Conservation (phyloP, 2,797 vertebrate genomes). For the Acanthurus tractus region DNA sequence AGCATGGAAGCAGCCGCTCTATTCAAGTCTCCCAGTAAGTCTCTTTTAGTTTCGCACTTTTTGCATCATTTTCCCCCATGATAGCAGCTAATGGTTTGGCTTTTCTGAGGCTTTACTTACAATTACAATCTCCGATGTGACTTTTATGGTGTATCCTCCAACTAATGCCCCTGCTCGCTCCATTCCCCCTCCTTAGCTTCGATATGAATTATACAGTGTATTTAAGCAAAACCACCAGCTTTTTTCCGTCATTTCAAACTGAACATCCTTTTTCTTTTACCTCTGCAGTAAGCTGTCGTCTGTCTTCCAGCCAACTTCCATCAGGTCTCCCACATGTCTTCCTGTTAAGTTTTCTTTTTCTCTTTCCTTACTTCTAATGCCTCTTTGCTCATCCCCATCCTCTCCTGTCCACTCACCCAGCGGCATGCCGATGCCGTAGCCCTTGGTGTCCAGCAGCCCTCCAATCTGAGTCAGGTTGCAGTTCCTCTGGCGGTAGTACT, state of each 20-base stretch:
- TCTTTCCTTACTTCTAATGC: background rate
- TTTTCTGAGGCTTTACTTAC: conserved; percentile 61
- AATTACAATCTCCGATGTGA: conserved; percentile 51
- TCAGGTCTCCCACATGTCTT: conserved; percentile 1
- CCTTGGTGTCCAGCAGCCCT: conserved; percentile 99
- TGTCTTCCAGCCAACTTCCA: conserved; percentile 3
- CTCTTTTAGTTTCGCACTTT: conserved; percentile 57
- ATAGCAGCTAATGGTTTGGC: conserved; percentile 54
- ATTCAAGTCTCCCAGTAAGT: conserved; percentile 34
- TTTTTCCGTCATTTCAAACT: conserved; percentile 39
- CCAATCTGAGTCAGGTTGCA: conserved; percentile 99
- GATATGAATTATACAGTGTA: conserved; percentile 46
- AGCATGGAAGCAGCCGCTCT: conserved; percentile 35
- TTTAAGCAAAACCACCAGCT: conserved; percentile 35
- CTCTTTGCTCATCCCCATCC: too few relatives aligned
- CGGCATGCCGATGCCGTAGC: conserved; percentile 99
- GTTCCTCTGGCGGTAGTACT: conserved; percentile 96
- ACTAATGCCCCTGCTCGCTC: conserved; percentile 52
- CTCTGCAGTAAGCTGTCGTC: conserved; percentile 16
- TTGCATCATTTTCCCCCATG: conserved; percentile 60
- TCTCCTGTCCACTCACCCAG: conserved; percentile 88
- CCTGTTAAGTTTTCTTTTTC: background rate
- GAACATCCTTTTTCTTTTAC: conserved; percentile 6
- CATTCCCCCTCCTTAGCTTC: conserved; percentile 31
- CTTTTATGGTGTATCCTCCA: conserved; percentile 52